phyloP scores from a whole-genome alignment of 2,797 vertebrate genomes.

The Phaenicophaeus curvirostris region DNA sequence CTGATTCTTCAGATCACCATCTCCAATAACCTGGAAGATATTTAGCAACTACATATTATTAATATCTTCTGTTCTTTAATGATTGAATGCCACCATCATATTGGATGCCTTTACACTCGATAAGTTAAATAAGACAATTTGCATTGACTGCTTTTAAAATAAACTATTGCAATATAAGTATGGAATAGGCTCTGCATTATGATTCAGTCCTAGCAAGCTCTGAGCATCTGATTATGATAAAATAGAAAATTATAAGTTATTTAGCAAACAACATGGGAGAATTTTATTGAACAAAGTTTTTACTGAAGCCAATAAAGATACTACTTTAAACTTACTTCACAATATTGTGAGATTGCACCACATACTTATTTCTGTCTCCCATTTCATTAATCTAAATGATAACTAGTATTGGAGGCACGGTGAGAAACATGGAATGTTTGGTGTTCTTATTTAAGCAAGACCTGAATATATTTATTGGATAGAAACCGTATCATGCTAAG shows the following conservation, averaged over 20 bases:
- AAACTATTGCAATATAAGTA: not conserved
- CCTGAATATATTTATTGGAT: conserved; percentile 50
- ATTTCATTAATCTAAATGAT: not conserved
- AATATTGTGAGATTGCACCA: not conserved
- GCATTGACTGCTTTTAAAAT: not conserved
- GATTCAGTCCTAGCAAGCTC: not conserved
- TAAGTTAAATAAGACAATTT: not conserved
- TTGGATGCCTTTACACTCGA: not conserved
- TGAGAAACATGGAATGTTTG: conserved; percentile 9
- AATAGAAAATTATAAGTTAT: not conserved
- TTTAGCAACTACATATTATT: not conserved
- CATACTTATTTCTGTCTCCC: not conserved
- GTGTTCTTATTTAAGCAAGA: conserved; percentile 45
- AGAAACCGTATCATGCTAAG: conserved; percentile 21
- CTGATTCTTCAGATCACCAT: conserved; percentile 81
- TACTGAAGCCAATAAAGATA: not conserved
- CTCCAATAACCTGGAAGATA: conserved; percentile 76
- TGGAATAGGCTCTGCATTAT: not conserved
- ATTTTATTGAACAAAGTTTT: not conserved
- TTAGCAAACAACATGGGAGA: not conserved
- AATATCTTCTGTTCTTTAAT: not conserved
- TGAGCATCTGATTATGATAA: not conserved
- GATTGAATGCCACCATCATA: not conserved
- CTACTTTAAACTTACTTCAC: not conserved
- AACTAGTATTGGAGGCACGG: not conserved